These are phyloP conservation scores for Chirona hameri DNA, from an alignment of 2,888 invertebrate genomes.

Conservation along the genomic window DNA sequence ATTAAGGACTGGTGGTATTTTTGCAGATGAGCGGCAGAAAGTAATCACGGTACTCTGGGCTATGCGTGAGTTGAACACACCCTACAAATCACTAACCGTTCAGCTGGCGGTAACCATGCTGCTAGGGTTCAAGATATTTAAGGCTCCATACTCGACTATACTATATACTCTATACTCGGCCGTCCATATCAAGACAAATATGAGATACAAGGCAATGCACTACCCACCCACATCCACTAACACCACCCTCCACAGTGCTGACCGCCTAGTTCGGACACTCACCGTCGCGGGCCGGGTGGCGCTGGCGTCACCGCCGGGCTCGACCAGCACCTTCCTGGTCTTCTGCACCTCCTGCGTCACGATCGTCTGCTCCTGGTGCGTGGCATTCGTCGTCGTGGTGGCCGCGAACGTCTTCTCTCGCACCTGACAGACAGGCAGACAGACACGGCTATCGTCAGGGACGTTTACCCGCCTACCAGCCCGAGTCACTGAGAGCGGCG, in stretches of 20 bases:
- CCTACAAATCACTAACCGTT: no score
- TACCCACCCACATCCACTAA: no score
- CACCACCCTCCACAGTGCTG: background rate
- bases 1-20: background rate
- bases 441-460: no score
- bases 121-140: background rate
- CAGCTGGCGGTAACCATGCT: background rate
- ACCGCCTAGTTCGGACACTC: background rate
- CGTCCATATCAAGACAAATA: no score
- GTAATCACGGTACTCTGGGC: no score
- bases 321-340: slow-evolving; percentile 47
- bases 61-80: no score
- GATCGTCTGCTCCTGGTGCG: slow-evolving; percentile 81
- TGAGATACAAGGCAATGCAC: no score
- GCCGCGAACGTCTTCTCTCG: slow-evolving; percentile 90
- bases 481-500: no score
- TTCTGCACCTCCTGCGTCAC: slow-evolving; percentile 89
- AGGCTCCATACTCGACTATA: no score
- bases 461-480: no score
- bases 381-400: slow-evolving; percentile 81
- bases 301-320: background rate
- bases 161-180: no score
- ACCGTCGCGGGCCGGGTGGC: background rate
- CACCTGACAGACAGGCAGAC: slow-evolving; percentile 58
- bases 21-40: background rate